Conservation (phyloP, 2,797 vertebrate species). For the Neoniphon sammara region DNA sequence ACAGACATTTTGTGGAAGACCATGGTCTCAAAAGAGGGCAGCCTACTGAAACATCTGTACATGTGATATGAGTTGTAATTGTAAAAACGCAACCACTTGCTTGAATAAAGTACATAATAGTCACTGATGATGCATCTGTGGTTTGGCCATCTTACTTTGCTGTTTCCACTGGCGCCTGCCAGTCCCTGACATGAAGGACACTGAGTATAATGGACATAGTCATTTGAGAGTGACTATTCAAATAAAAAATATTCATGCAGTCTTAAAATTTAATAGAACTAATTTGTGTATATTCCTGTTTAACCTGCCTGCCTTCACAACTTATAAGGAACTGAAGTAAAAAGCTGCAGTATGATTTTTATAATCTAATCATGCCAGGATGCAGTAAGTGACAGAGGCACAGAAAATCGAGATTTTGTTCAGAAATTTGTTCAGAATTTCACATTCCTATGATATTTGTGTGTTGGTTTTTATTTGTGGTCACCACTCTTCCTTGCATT, state of each 20-base stretch:
- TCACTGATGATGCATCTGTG: too few species aligned
- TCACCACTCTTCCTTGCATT: background rate
- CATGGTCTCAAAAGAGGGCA: too few species aligned
- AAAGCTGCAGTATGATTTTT: background rate
- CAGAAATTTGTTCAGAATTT: too few species aligned
- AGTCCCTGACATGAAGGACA: background rate
- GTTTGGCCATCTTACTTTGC: background rate
- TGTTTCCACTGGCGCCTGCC: background rate
- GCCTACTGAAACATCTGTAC: too few species aligned
- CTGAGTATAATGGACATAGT: slow-evolving; percentile 13
- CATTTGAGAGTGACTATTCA: slow-evolving; percentile 31
- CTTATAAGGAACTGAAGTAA: background rate
- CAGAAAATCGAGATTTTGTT: background rate
- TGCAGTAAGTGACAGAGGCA: background rate
- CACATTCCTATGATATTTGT: background rate
- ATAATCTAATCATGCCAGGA: background rate
- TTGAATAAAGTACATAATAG: too few species aligned
- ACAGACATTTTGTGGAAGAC: too few species aligned
- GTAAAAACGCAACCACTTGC: too few species aligned
- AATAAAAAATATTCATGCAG: slow-evolving; percentile 5
- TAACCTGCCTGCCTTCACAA: background rate
- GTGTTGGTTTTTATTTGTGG: background rate
- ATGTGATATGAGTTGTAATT: too few species aligned
- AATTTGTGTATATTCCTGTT: background rate
- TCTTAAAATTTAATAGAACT: slow-evolving; percentile 17